A percentile compares a stretch with the other conserved stretches of the same genome.
These are phyloP conservation scores for Emys orbicularis DNA, from an alignment of 2,797 vertebrate genomes.

Conservation along the genomic window DNA sequence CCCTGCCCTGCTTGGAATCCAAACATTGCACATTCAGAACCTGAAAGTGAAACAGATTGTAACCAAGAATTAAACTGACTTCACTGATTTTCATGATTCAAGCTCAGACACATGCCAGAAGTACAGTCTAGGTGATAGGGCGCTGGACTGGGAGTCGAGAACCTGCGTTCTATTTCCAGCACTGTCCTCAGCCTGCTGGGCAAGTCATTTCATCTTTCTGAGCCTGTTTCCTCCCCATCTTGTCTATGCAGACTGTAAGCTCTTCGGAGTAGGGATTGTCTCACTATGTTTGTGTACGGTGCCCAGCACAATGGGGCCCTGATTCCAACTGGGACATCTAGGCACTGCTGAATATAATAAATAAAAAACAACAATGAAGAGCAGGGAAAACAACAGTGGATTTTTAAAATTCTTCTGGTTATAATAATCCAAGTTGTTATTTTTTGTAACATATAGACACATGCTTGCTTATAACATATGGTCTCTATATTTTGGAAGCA, in stretches of 20 bases:
- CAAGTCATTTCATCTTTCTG: background rate
- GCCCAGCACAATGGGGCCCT: background rate
- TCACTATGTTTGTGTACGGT: background rate
- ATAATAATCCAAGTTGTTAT: background rate
- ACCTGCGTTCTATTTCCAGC: background rate
- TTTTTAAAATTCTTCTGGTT: background rate
- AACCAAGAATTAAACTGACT: background rate
- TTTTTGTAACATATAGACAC: background rate
- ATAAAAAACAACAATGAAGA: background rate
- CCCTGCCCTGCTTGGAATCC: background rate
- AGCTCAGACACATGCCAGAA: background rate
- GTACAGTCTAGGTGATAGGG: background rate
- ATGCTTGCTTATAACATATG: background rate
- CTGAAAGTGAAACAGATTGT: background rate
- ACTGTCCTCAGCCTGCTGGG: background rate
- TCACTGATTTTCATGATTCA: background rate
- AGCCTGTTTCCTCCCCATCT: background rate
- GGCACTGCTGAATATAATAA: background rate
- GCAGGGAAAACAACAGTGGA: background rate
- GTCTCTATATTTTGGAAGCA: background rate
- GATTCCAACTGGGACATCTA: background rate
- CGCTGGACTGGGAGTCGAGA: background rate
- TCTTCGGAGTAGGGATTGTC: background rate
- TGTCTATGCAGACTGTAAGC: background rate
- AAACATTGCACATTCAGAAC: background rate